A percentile compares a stretch with the other conserved stretches of the same genome.
phyloP scores from a whole-genome alignment of 1,140 invertebrate species.

The Tribolium madens region DNA sequence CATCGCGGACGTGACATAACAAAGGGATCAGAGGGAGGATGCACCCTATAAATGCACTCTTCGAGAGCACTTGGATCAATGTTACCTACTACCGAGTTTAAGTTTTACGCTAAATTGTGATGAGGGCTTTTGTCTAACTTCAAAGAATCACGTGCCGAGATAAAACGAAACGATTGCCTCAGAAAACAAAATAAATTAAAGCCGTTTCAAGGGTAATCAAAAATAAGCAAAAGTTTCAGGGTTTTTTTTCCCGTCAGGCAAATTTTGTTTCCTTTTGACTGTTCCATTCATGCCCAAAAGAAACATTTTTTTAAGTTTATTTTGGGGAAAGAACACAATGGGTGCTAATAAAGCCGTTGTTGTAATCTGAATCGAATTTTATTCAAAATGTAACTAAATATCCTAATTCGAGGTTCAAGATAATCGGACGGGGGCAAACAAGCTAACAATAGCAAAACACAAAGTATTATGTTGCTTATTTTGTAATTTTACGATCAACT shows the following conservation, averaged over 20 bases:
- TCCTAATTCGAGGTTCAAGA: conserved; percentile 54
- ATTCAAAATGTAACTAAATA: conserved; percentile 52
- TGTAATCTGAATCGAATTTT: conserved; percentile 22
- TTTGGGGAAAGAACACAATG: background rate
- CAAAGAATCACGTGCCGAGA: background rate
- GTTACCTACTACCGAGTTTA: conserved; percentile 20
- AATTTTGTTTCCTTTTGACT: no score
- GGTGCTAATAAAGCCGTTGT: conserved; percentile 20
- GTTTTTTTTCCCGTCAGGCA: no score
- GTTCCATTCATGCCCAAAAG: background rate
- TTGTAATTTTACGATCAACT: conserved; percentile 59
- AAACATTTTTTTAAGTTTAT: background rate
- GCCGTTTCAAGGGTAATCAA: no score
- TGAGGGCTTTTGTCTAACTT: background rate
- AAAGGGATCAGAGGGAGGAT: conserved; percentile 33
- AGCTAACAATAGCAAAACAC: conserved; percentile 52
- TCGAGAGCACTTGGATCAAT: conserved; percentile 27
- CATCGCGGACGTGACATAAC: conserved; percentile 43
- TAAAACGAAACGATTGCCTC: background rate
- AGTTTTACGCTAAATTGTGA: background rate
- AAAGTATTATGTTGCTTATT: conserved; percentile 60
- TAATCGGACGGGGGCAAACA: conserved; percentile 55
- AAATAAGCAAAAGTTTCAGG: no score
- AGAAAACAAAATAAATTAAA: background rate
- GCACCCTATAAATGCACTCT: conserved; percentile 34